Evolutionary conservation across 2,888 invertebrate genomes (phyloP).

Genomic region (Eupeodes luniger): DNA sequence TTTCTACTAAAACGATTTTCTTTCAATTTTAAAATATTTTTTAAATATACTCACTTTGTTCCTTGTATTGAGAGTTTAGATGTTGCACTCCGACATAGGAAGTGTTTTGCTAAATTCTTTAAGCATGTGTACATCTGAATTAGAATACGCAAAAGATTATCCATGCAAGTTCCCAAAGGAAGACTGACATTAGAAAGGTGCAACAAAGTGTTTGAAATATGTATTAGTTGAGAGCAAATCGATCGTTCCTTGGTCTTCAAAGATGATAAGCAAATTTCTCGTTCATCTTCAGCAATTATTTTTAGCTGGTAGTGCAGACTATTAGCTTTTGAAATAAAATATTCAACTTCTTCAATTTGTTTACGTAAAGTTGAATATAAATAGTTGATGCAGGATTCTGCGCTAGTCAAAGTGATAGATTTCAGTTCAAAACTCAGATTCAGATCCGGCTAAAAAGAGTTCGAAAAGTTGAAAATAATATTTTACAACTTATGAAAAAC

Average conservation of each 20-base stretch:
- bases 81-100: constrained; percentile 84
- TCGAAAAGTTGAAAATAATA: background rate
- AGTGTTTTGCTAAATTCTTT: constrained; percentile 87
- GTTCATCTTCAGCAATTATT: constrained; percentile 84
- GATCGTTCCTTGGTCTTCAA: constrained; percentile 86
- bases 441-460: constrained; percentile 46
- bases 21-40: background rate
- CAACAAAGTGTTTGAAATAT: constrained; percentile 85
- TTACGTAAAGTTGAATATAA: constrained; percentile 80
- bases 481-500: background rate
- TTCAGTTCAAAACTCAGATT: constrained; percentile 78
- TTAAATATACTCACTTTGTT: constrained; percentile 78
- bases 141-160: constrained; percentile 86
- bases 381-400: constrained; percentile 79
- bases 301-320: constrained; percentile 84
- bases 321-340: constrained; percentile 84
- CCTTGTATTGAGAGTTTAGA: constrained; percentile 79
- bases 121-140: constrained; percentile 86
- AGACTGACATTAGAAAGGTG: constrained; percentile 85
- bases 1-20: too few relatives aligned
- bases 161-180: constrained; percentile 85
- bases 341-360: constrained; percentile 82
- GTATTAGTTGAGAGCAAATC: constrained; percentile 86
- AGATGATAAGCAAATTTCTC: constrained; percentile 84
- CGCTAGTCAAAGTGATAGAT: constrained; percentile 80